Base-by-base conservation (phyloP, 2,113 vertebrate genomes). In the Verasper variegatus region DNA sequence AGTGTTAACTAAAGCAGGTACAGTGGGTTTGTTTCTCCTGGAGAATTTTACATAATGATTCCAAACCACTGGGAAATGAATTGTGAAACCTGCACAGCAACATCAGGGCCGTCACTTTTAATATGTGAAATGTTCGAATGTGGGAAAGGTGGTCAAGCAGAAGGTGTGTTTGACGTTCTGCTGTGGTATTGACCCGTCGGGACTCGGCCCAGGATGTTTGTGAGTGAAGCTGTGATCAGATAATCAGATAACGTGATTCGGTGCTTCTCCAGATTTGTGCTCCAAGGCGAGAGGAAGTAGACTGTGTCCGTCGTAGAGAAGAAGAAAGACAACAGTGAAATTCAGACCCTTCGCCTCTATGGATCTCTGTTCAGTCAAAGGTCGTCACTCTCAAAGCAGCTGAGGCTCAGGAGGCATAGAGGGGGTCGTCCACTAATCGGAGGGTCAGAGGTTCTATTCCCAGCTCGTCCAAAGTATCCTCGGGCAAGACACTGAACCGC, bases 331-430 rank as follows among this genome's bases (percentile, higher is more conserved):
- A 40, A 11, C 10, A 10, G 40, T 12, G 40, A 12, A 37, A 9
- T 37, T 37, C 35, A 37, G 7, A 9, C 35, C 35, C 35, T 9
- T 37, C 35, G 1, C 40, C 40, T 40, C 40, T 3, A 13, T 12
- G 9, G 40, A 12, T 40, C 11, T 23, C 4, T 23, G n/a, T 55
- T 47, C 45, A 15, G 18, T 35, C 52, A 7, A 35, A 74, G 18
- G 35, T 49, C 52, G 21, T 15, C 13, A 0, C 9, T 2, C 1
- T 47, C 23, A 42, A 4, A 9, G 20, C 20, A n/a, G 15, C 51
- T 5, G 51, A 13, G 51, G 17, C 20, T n/a, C 17, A 52, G 5
- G 20, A n/a, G 11, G 17, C 6, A 3, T 4, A 17, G 12, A 14
- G 45, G 3, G 13, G 9, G 35, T 17, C 45, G 14, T 47, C 45